A percentile compares a stretch with the other conserved stretches of the same genome.
Evolutionary conservation across 2,797 vertebrate species (phyloP).

Genomic region (Molothrus ater): DNA sequence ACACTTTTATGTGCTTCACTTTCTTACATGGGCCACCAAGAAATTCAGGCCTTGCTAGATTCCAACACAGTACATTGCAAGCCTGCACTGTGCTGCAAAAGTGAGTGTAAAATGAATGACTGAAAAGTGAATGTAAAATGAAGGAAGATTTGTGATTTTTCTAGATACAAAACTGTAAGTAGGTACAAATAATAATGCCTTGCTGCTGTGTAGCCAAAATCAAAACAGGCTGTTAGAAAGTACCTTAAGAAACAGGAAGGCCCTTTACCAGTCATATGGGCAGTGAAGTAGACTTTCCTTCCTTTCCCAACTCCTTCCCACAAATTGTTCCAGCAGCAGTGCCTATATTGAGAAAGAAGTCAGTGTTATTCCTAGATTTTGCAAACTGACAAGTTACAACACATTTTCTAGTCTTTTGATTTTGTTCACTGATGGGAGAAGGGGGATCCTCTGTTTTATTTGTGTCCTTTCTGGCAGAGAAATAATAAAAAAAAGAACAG

Average conservation of each 20-base stretch:
- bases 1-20: background rate
- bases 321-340: background rate
- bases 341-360: background rate
- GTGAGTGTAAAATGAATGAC: background rate
- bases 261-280: background rate
- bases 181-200: background rate
- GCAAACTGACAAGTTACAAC: conserved; percentile 26
- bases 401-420: conserved; percentile 42
- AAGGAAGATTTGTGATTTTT: background rate
- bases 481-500: conserved; percentile 43
- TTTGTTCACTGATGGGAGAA: conserved; percentile 58
- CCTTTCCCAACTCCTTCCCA: background rate
- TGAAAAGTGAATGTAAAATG: background rate
- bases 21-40: background rate
- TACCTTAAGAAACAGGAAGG: background rate
- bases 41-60: background rate
- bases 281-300: background rate
- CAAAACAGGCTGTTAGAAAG: background rate
- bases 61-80: background rate
- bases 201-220: background rate
- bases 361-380: background rate
- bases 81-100: background rate
- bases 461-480: conserved; percentile 21
- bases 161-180: background rate
- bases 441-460: conserved; percentile 4